Evolutionary conservation across 1,140 invertebrate genomes (phyloP).

Genomic region (Drosophila melanica): DNA sequence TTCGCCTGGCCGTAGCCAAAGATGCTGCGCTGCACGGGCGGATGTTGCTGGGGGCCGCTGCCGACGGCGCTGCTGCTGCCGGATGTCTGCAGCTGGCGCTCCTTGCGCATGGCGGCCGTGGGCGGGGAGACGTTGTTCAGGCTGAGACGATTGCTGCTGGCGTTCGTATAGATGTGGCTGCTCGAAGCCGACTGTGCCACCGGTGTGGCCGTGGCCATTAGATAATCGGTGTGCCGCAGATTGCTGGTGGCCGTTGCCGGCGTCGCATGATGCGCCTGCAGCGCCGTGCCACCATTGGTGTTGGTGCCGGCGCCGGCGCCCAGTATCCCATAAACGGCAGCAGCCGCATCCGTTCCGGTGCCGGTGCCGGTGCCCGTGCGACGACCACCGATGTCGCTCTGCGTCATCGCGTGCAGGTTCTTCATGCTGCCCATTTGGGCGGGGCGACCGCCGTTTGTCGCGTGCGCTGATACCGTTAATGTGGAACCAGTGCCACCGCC

Average conservation of each 20-base stretch:
- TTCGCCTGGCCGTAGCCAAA: conserved; percentile 70
- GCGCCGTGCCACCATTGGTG: conserved; percentile 45
- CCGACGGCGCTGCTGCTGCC: conserved; percentile 29
- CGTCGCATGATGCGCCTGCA: conserved; percentile 71
- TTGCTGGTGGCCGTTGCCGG: conserved; percentile 62
- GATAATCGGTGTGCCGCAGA: conserved; percentile 68
- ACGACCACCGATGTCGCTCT: conserved; percentile 62
- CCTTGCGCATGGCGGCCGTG: conserved; percentile 66
- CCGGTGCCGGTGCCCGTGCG: conserved; percentile 35
- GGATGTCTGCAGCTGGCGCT: conserved; percentile 55
- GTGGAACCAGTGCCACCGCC: conserved; percentile 35
- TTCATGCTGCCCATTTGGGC: conserved; percentile 75
- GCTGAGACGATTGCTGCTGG: conserved; percentile 56
- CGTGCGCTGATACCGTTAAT: conserved; percentile 38
- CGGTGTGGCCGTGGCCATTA: conserved; percentile 74
- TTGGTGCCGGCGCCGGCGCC: conserved; percentile 43
- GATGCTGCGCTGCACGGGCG: conserved; percentile 71
- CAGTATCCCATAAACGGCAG: conserved; percentile 64
- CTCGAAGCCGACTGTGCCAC: conserved; percentile 65
- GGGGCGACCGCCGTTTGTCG: conserved; percentile 48
- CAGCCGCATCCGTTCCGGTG: conserved; percentile 50
- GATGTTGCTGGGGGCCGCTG: conserved; percentile 69
- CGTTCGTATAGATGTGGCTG: conserved; percentile 67
- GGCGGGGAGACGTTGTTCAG: conserved; percentile 77
- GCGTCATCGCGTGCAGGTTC: conserved; percentile 74